Evolutionary conservation across 2,797 vertebrate species (phyloP).

Genomic region (Chelon auratus): DNA sequence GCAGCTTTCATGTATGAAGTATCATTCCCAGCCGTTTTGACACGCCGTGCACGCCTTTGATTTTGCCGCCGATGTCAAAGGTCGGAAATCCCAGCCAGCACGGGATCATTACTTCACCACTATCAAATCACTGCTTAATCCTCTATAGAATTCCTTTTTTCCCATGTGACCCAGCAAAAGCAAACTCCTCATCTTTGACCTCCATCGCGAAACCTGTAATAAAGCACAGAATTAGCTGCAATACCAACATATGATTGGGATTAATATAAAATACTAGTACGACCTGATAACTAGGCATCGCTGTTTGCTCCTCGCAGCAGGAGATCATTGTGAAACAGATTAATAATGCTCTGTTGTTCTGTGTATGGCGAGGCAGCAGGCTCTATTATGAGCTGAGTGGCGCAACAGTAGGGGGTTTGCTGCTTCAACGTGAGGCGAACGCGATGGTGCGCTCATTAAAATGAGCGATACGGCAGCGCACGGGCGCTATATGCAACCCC

Average conservation of each 20-base stretch:
- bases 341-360: conserved; percentile 68
- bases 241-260: conserved; percentile 19
- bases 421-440: conserved; percentile 34
- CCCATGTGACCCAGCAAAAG: conserved; percentile 25
- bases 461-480: conserved; percentile 29
- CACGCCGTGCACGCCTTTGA: conserved; percentile 60
- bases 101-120: conserved; percentile 61
- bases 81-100: conserved; percentile 64
- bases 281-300: conserved; percentile 52
- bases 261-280: conserved; percentile 26
- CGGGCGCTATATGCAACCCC: not conserved
- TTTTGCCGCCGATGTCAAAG: conserved; percentile 61
- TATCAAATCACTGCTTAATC: conserved; percentile 66
- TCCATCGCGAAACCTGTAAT: conserved; percentile 31
- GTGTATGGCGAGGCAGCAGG: conserved; percentile 35
- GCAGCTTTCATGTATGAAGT: conserved; percentile 59
- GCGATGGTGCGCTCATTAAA: conserved; percentile 13
- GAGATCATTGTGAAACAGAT: conserved; percentile 72
- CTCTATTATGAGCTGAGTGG: conserved; percentile 66
- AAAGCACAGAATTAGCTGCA: conserved; percentile 36
- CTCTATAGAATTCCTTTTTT: conserved; percentile 7
- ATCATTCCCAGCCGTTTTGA: conserved; percentile 61
- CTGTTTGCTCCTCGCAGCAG: conserved; percentile 63
- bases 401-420: conserved; percentile 47
- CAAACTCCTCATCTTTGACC: conserved; percentile 63